phyloP scores from a whole-genome alignment of 2,113 vertebrate species.

The Corydoras sp. region DNA sequence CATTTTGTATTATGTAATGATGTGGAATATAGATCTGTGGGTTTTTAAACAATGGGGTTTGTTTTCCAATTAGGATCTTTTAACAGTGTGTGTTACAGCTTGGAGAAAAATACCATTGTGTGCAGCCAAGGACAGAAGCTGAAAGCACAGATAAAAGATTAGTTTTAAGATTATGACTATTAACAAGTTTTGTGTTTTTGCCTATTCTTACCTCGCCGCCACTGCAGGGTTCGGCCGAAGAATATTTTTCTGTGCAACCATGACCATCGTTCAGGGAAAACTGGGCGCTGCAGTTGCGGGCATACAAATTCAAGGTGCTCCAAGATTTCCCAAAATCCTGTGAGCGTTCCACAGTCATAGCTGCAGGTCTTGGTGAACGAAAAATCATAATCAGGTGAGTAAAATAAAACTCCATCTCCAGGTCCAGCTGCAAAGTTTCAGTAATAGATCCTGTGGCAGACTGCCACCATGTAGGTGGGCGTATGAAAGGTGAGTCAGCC shows the following conservation, averaged over 20 bases:
- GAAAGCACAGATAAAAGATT: too few relatives aligned
- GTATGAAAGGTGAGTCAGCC: slow-evolving; percentile 90
- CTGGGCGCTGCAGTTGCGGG: slow-evolving; percentile 77
- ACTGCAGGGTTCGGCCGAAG: slow-evolving; percentile 79
- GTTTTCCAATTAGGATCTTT: too few relatives aligned
- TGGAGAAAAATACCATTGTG: too few relatives aligned
- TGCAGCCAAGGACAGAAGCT: too few relatives aligned
- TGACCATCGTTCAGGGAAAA: slow-evolving; percentile 82
- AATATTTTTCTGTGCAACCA: slow-evolving; percentile 89
- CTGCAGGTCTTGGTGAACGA: slow-evolving; percentile 81
- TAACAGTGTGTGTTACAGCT: too few relatives aligned
- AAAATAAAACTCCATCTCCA: slow-evolving; percentile 91
- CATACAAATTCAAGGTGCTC: slow-evolving; percentile 85
- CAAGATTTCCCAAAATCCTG: slow-evolving; percentile 88
- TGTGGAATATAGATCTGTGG: too few relatives aligned
- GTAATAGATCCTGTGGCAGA: slow-evolving; percentile 67
- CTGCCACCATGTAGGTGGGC: slow-evolving; percentile 95
- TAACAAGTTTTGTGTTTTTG: background rate
- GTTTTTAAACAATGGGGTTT: too few relatives aligned
- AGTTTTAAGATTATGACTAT: too few relatives aligned
- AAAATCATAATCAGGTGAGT: slow-evolving; percentile 94
- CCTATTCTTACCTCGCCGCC: slow-evolving; percentile 81
- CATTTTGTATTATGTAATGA: too few relatives aligned
- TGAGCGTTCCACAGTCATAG: slow-evolving; percentile 91
- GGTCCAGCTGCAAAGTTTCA: slow-evolving; percentile 83